Evolutionary conservation across 2,888 invertebrate genomes (phyloP).

Genomic region (Adelognathus sp.): DNA sequence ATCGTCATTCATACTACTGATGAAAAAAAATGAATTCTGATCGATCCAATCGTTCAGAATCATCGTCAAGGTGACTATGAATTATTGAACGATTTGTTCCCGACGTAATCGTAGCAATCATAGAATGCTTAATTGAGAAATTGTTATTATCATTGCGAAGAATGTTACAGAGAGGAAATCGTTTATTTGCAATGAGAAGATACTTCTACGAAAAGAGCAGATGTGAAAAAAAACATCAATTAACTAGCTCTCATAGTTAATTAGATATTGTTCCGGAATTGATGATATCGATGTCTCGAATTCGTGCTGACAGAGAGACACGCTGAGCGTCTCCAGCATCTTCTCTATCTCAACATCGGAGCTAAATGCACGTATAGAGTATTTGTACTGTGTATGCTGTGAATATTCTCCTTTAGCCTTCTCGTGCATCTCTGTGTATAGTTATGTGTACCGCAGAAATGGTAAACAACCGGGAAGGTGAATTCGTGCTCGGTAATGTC

Average conservation of each 20-base stretch:
- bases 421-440: background rate
- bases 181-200: background rate
- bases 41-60: no score
- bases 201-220: background rate
- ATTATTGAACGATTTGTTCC: no score
- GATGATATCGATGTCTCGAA: background rate
- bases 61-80: no score
- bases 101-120: no score
- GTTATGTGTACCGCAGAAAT: background rate
- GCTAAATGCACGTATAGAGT: background rate
- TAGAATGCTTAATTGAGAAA: no score
- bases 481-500: constrained; percentile 14
- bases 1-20: no score
- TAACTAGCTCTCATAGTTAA: background rate
- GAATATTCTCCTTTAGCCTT: background rate
- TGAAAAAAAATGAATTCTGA: no score
- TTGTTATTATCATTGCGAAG: background rate
- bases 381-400: background rate
- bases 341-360: background rate
- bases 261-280: background rate
- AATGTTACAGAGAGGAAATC: background rate
- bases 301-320: background rate
- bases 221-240: background rate
- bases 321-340: background rate
- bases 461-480: background rate